phyloP scores from a whole-genome alignment of 2,113 vertebrate species.

The Cynoglossus semilaevis region DNA sequence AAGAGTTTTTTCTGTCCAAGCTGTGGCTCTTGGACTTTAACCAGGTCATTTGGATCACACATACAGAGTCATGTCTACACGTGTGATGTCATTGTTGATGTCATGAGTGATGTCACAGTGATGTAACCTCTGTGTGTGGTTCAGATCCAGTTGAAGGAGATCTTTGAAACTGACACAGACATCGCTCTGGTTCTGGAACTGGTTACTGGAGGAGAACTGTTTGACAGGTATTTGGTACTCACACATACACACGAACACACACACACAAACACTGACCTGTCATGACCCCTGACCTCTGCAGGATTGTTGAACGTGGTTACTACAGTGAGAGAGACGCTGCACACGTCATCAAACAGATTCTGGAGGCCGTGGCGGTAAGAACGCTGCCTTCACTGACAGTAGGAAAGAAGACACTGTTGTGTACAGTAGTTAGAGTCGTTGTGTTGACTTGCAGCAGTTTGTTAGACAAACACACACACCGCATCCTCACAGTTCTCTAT shows the following conservation, averaged over 20 bases:
- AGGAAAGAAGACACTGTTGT: not conserved
- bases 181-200: slow-evolving; percentile 86
- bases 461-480: not conserved
- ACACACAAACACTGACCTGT: not conserved
- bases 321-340: slow-evolving; percentile 88
- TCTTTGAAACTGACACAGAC: slow-evolving; percentile 85
- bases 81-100: not conserved
- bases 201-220: slow-evolving; percentile 88
- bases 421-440: not conserved
- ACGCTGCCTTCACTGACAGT: not conserved
- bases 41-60: too few relatives aligned
- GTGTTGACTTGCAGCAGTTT: not conserved
- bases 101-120: not conserved
- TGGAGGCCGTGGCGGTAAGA: slow-evolving; percentile 84
- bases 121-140: not conserved
- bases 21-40: too few relatives aligned
- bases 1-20: too few relatives aligned
- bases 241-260: not conserved
- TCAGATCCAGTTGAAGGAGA: slow-evolving; percentile 90
- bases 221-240: slow-evolving; percentile 79
- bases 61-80: too few relatives aligned
- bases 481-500: not conserved
- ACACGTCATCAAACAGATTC: slow-evolving; percentile 87
- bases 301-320: slow-evolving; percentile 87
- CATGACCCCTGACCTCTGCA: slow-evolving; percentile 29